Evolutionary conservation across 2,888 invertebrate genomes (phyloP).

Genomic region (Hypomecis punctinalis): DNA sequence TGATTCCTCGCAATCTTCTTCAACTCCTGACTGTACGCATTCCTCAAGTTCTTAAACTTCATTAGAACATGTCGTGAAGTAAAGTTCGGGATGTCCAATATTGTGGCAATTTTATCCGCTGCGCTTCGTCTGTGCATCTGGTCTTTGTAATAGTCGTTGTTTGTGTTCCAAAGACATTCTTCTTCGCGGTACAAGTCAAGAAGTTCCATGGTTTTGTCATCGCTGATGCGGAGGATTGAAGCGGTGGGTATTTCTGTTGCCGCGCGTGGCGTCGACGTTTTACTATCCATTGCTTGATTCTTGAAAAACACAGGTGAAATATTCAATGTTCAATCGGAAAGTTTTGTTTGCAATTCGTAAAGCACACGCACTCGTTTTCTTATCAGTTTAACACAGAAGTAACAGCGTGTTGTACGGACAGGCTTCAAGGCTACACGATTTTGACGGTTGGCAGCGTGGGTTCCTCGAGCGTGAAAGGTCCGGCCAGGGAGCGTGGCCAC

Average conservation of each 20-base stretch:
- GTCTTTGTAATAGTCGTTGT: slow-evolving; percentile 51
- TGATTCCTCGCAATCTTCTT: slow-evolving; percentile 55
- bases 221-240: slow-evolving; percentile 52
- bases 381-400: no score
- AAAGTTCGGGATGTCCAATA: slow-evolving; percentile 58
- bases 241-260: slow-evolving; percentile 1
- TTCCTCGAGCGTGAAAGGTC: slow-evolving; percentile 1
- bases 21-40: slow-evolving; percentile 67
- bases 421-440: not conserved
- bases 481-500: slow-evolving; percentile 22
- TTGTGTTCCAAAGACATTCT: slow-evolving; percentile 62
- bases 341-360: no score
- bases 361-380: no score
- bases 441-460: not conserved
- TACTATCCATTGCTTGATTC: no score
- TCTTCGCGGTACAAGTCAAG: slow-evolving; percentile 57
- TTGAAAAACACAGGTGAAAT: no score
- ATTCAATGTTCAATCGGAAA: no score
- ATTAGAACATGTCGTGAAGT: slow-evolving; percentile 57
- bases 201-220: slow-evolving; percentile 55
- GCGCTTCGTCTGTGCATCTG: slow-evolving; percentile 48
- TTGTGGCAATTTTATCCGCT: slow-evolving; percentile 54
- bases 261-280: not conserved
- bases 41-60: slow-evolving; percentile 69
- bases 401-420: no score